Conservation (phyloP, 2,113 vertebrate species). For the Podiceps cristatus region DNA sequence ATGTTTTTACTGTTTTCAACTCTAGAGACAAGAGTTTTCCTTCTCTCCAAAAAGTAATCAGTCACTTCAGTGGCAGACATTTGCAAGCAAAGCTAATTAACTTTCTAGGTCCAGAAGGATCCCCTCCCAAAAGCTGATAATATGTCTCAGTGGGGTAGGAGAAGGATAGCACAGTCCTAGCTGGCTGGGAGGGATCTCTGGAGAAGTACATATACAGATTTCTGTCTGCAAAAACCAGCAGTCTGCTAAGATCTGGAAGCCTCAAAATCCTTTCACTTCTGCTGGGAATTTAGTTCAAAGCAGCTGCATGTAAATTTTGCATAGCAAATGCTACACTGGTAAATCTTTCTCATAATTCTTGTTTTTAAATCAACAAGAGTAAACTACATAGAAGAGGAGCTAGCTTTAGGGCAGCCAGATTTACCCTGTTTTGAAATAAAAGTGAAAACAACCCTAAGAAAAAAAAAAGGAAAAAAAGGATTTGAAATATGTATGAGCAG, state of each 20-base stretch:
- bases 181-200: conserved; percentile 20
- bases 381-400: not conserved
- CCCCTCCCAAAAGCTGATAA: not conserved
- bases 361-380: conserved; percentile 39
- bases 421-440: conserved; percentile 10
- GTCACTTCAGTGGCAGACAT: not conserved
- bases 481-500: conserved; percentile 22
- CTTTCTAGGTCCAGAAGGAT: conserved; percentile 27
- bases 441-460: not conserved
- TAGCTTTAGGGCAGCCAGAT: conserved; percentile 1
- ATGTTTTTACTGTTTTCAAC: not conserved
- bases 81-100: conserved; percentile 22
- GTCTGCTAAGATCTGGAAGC: conserved; percentile 38
- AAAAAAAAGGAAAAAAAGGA: not conserved
- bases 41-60: not conserved
- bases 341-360: conserved; percentile 23
- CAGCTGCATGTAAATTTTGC: conserved; percentile 49
- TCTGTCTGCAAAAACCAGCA: conserved; percentile 26
- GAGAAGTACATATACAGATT: conserved; percentile 19
- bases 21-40: not conserved
- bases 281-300: conserved; percentile 66
- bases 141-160: not conserved
- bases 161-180: not conserved
- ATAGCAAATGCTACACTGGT: not conserved
- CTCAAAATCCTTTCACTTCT: conserved; percentile 60